Evolutionary conservation across 2,888 invertebrate genomes (phyloP), one percentile per base, ranked within the genome.

Genomic region (Apodemia duryi): DNA sequence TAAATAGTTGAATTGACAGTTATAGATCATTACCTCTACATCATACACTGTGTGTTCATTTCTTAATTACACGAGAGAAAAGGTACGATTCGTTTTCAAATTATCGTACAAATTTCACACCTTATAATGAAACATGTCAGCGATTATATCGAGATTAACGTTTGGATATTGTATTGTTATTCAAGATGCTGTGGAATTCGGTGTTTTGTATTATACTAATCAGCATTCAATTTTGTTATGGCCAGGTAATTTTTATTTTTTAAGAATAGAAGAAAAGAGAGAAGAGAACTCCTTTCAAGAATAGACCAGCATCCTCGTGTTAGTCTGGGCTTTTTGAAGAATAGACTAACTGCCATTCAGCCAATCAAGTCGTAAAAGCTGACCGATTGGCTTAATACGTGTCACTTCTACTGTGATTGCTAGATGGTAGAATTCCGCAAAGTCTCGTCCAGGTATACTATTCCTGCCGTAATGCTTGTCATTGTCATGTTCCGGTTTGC

Each of bases 91-190:
- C 28, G 10, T 54, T 54, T 54, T 54, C 43, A 28, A 54, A 54
- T 54, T 54, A 54, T 54, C 54, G 28, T 28, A 21, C 21, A 54
- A 54, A 54, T 54, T 54, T 54, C 54, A 54, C 54, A 54, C 54
- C 54, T 54, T 21, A 28, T 54, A 54, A 54, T 54, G 9, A 54
- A 54, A 54, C 54, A 54, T 9, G 54, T 10, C 5, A 10, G 1
- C 29, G 29, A 54, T 54, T 54, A 29, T 10, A 3, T 54, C 28
- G 54, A 54, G 54, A 54, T 54, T 54, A 54, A 54, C 54, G 43
- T 54, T 10, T 54, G 10, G 28, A 29, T 51, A 51, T 54, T 54
- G 43, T 54, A 54, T 29, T 54, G 7, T 10, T 28, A 28, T 54
- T 29, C 54, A 54, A 9, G 54, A 54, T 54, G 54, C 54, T 21